A percentile compares a stretch with the other conserved stretches of the same genome.
phyloP scores from a whole-genome alignment of 2,113 vertebrate genomes.

The Scophthalmus maximus region DNA sequence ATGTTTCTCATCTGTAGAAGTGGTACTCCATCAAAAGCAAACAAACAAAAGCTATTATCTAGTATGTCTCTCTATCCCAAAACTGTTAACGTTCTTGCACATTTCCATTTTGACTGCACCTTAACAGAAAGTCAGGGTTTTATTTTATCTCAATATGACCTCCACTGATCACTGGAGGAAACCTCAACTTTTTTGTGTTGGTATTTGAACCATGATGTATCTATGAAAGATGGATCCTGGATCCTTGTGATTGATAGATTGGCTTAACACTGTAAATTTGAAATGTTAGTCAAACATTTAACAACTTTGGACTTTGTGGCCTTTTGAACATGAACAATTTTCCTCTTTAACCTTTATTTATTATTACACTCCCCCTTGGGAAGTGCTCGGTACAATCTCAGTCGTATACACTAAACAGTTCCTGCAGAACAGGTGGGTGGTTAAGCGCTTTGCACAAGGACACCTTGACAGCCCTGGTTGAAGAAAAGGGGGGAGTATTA shows the following conservation, averaged over 20 bases:
- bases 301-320: constrained; percentile 1
- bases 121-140: constrained; percentile 38
- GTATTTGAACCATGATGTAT: neutral
- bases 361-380: constrained; percentile 19
- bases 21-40: constrained; percentile 54
- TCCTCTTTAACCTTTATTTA: constrained; percentile 47
- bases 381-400: constrained; percentile 13
- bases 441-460: constrained; percentile 55
- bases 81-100: constrained; percentile 9
- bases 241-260: neutral
- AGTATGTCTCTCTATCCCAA: constrained; percentile 8
- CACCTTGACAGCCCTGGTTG: constrained; percentile 55
- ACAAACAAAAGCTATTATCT: constrained; percentile 55
- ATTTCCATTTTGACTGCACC: constrained; percentile 32
- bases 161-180: neutral
- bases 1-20: constrained; percentile 53
- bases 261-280: no score
- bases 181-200: neutral
- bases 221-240: neutral
- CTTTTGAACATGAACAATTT: constrained; percentile 10
- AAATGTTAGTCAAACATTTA: no score
- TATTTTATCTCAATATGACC: constrained; percentile 9
- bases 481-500: constrained; percentile 34
- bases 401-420: constrained; percentile 27
- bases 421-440: constrained; percentile 39